Evolutionary conservation across 2,888 invertebrate species (phyloP), one percentile per base, ranked within the genome.

Genomic region (Agonum fuliginosum): DNA sequence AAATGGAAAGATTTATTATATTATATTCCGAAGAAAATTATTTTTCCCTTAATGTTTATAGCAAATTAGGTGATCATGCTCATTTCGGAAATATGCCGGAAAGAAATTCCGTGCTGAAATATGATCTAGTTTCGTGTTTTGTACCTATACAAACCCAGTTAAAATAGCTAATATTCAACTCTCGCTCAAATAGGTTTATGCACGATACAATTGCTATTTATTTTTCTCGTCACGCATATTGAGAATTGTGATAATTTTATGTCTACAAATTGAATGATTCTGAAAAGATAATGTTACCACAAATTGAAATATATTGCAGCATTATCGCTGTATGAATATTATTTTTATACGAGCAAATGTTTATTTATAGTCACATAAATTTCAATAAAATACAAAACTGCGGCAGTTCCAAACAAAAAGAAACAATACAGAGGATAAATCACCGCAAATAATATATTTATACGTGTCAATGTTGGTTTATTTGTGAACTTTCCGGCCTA

Each of bases 381-480:
- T 54, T 24, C 54, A 54, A 24, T 54, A 54, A 54, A 54, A 54
- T 54, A 54, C 54, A 54, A 54, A 54, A 54, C 24, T 54, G 54
- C 12, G 48, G 24, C n/a, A n/a, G 54, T 54, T 54, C 24, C 12
- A 22, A n/a, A 22, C 10, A 20, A n/a, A 54, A 54, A 54, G 54
- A 54, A 54, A 54, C 54, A 54, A 54, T 54, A 24, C 12, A 54
- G 1, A n/a, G 12, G 24, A 54, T 54, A 54, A 54, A 54, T 54
- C 54, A 54, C 22, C 10, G 12, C n/a, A 12, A 54, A 54, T 51
- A 24, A 24, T 54, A 22, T 54, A 54, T 54, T n/a, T 54, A 24
- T 54, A 54, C n/a, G 22, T 20, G 54, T 22, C 54, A 54, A 48
- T 20, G 17, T 17, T 48, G n/a, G n/a, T n/a, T n/a, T n/a, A n/a